Percentiles rank a stretch among this genome's conserved stretches.
These are phyloP conservation scores for Propithecus deckenii DNA, from an alignment of 2,797 vertebrate species.

Conservation along the genomic window DNA sequence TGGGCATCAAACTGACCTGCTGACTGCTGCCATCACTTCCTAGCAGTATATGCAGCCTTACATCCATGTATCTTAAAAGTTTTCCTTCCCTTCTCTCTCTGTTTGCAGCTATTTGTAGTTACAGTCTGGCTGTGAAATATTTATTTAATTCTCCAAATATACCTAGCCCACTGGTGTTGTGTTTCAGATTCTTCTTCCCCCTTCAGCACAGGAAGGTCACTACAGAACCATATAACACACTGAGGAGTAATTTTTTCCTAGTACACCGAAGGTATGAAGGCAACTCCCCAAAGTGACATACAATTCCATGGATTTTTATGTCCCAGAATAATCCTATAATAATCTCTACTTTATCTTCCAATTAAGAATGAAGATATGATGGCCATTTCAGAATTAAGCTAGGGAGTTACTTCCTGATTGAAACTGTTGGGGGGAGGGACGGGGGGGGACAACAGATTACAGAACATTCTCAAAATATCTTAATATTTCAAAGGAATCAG, in stretches of 20 bases:
- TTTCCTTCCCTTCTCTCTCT: not conserved
- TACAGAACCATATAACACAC: conserved; percentile 13
- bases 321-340: not conserved
- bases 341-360: conserved; percentile 46
- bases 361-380: not conserved
- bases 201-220: conserved; percentile 9
- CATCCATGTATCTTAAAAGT: not conserved
- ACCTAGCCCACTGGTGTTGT: not conserved
- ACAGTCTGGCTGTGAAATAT: conserved; percentile 29
- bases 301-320: conserved; percentile 24
- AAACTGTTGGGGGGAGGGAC: not conserved
- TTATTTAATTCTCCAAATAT: conserved; percentile 15
- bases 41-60: not conserved
- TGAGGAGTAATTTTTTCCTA: conserved; percentile 50
- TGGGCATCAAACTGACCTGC: not conserved
- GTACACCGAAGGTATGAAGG: conserved; percentile 28
- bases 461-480: conserved; percentile 56
- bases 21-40: not conserved
- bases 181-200: not conserved
- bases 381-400: conserved; percentile 34
- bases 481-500: conserved; percentile 29
- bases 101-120: not conserved
- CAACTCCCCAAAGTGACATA: conserved; percentile 46
- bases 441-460: not conserved
- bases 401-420: not conserved